These are phyloP conservation scores for Tetragnatha montana DNA, from an alignment of 2,888 invertebrate genomes.

Conservation along the genomic window DNA sequence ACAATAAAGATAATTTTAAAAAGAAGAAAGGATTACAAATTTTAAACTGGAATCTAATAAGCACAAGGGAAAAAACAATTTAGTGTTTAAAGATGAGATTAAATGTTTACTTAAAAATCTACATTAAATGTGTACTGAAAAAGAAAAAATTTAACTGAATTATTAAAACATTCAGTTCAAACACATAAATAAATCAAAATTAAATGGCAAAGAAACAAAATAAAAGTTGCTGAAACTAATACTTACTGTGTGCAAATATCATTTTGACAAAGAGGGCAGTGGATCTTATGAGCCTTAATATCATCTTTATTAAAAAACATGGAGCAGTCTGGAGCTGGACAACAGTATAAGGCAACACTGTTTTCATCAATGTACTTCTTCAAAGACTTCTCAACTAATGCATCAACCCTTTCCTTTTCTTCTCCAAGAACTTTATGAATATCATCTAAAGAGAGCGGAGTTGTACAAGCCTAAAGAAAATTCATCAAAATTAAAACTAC, in stretches of 20 bases:
- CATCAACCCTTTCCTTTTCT: slow-evolving; percentile 34
- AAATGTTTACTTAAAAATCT: too few species aligned
- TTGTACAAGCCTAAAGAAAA: slow-evolving; percentile 36
- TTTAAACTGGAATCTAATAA: too few species aligned
- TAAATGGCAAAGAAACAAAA: too few species aligned
- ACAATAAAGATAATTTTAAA: too few species aligned
- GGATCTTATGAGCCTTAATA: slow-evolving; percentile 12
- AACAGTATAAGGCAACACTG: slow-evolving; percentile 5
- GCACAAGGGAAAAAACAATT: too few species aligned
- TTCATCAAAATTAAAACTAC: too few species aligned
- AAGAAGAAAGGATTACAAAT: too few species aligned
- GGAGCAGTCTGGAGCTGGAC: slow-evolving; percentile 59
- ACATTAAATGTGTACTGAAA: too few species aligned
- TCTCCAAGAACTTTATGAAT: slow-evolving; percentile 44
- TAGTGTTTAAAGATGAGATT: too few species aligned
- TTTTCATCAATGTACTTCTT: slow-evolving; percentile 46
- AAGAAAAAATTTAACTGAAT: too few species aligned
- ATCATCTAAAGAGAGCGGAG: slow-evolving; percentile 53
- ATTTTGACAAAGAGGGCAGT: slow-evolving; percentile 59
- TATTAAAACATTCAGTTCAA: too few species aligned
- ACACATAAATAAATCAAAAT: too few species aligned
- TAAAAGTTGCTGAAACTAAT: neutral
- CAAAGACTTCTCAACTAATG: slow-evolving; percentile 51
- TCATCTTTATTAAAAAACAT: slow-evolving; percentile 58
- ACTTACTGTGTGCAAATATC: slow-evolving; percentile 60